phyloP scores from a whole-genome alignment of 2,113 vertebrate genomes.

The Eolophus roseicapilla region DNA sequence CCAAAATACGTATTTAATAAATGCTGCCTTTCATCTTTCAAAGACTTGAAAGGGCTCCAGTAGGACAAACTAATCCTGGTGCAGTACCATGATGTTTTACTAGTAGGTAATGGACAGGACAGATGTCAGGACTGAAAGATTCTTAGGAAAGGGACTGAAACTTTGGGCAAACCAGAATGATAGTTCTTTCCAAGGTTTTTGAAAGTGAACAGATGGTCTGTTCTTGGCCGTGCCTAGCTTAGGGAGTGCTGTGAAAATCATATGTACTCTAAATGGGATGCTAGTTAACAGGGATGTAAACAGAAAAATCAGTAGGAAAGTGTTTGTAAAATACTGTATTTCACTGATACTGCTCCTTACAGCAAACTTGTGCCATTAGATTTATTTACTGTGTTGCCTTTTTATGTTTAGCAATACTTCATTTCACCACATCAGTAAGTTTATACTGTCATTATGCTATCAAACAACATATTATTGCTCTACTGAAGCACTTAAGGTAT shows the following conservation, averaged over 20 bases:
- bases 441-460: not conserved
- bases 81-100: not conserved
- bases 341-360: not conserved
- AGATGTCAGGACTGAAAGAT: not conserved
- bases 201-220: constrained; percentile 24
- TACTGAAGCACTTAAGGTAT: not conserved
- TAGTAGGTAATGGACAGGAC: not conserved
- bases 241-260: constrained; percentile 39
- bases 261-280: constrained; percentile 1
- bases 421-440: not conserved
- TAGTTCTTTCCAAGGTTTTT: not conserved
- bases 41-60: not conserved
- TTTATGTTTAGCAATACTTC: constrained; percentile 28
- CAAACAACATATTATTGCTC: constrained; percentile 1
- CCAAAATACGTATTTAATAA: not conserved
- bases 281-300: constrained; percentile 31
- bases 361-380: not conserved
- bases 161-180: not conserved
- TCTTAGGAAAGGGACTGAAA: not conserved
- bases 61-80: not conserved
- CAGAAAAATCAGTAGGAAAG: constrained; percentile 6
- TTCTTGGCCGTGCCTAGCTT: not conserved
- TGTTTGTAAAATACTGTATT: not conserved
- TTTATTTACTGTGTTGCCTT: constrained; percentile 34
- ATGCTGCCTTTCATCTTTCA: not conserved